Percentiles rank a stretch among this genome's conserved stretches.
These are phyloP conservation scores for Meriones psammophilus DNA, from an alignment of 2,797 vertebrate genomes.

Conservation along the genomic window DNA sequence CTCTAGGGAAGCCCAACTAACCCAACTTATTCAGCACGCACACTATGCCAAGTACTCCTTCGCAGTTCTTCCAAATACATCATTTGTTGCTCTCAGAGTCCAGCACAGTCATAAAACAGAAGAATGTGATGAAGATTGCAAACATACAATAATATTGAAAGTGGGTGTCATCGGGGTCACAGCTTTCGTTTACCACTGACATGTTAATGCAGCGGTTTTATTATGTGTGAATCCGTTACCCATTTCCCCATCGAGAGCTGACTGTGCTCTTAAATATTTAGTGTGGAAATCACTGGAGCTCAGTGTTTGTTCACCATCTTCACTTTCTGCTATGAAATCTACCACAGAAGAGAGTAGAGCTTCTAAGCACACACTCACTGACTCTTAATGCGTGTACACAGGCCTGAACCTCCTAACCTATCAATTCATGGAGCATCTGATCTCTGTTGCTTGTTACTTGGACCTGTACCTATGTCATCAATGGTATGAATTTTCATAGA, in stretches of 20 bases:
- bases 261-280: background rate
- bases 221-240: background rate
- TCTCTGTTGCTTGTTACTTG: background rate
- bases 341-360: background rate
- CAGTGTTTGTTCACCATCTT: background rate
- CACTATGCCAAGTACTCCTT: background rate
- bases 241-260: background rate
- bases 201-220: background rate
- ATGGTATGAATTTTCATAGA: background rate
- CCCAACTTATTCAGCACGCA: background rate
- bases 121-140: background rate
- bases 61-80: background rate
- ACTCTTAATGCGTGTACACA: background rate
- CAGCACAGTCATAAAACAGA: background rate
- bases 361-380: background rate
- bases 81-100: background rate
- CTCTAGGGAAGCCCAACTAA: background rate
- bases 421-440: background rate
- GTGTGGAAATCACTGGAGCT: background rate
- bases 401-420: background rate
- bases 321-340: background rate
- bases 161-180: background rate
- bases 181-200: background rate
- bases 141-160: background rate
- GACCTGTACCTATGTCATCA: background rate